Conservation (phyloP, 2,888 invertebrate species). For the Acleris holmiana region DNA sequence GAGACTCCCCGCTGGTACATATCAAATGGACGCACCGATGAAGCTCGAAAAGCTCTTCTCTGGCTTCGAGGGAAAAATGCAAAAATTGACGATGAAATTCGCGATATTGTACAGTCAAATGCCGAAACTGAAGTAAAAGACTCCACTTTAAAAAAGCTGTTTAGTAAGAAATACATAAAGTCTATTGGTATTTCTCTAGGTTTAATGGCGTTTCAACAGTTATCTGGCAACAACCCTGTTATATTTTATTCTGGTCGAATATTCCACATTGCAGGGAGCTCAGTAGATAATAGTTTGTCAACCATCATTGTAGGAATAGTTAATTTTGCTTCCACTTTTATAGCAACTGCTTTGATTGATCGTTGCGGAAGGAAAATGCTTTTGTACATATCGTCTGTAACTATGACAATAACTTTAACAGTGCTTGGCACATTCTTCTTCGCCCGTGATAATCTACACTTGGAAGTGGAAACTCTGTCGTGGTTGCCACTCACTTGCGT, state of each 20-base stretch:
- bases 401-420: constrained; percentile 90
- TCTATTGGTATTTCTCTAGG: constrained; percentile 93
- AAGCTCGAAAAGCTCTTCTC: constrained; percentile 90
- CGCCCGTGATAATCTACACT: constrained; percentile 69
- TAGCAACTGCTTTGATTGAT: constrained; percentile 94
- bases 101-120: constrained; percentile 89
- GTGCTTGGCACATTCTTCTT: constrained; percentile 92
- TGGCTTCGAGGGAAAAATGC: constrained; percentile 93
- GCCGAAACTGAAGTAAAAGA: constrained; percentile 87
- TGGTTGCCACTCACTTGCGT: constrained; percentile 93
- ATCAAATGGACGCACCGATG: constrained; percentile 89
- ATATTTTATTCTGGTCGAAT: constrained; percentile 97
- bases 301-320: constrained; percentile 95
- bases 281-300: constrained; percentile 89
- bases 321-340: constrained; percentile 94
- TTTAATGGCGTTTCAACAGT: constrained; percentile 97
- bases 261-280: constrained; percentile 93
- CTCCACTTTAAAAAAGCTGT: constrained; percentile 87
- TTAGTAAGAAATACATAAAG: constrained; percentile 88
- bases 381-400: constrained; percentile 91
- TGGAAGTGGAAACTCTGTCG: constrained; percentile 85
- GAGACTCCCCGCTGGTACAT: constrained; percentile 98
- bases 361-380: constrained; percentile 94
- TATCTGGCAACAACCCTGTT: constrained; percentile 97
- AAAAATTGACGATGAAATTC: constrained; percentile 91